Evolutionary conservation across 2,797 vertebrate genomes (phyloP).

Genomic region (Echeneis naucrates): DNA sequence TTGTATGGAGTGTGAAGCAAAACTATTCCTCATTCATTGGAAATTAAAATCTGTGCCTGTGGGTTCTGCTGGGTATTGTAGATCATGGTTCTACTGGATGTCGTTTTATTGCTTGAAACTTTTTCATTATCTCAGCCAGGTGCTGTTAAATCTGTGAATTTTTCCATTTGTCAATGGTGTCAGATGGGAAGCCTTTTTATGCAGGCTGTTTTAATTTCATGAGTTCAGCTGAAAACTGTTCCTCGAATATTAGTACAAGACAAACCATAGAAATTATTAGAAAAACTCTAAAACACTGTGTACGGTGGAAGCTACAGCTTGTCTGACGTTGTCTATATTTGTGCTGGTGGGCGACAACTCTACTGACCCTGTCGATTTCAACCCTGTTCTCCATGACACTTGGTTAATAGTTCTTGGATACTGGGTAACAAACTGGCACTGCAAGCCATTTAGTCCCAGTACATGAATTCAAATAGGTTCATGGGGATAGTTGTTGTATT

Average conservation of each 20-base stretch:
- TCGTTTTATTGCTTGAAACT: conserved; percentile 50
- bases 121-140: conserved; percentile 54
- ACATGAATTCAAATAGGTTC: too few species aligned
- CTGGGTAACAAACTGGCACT: too few species aligned
- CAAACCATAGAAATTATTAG: neutral
- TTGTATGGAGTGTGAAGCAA: conserved; percentile 27
- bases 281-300: neutral
- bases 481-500: too few species aligned
- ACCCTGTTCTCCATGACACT: too few species aligned
- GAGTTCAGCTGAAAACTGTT: neutral
- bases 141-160: conserved; percentile 22
- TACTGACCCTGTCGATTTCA: too few species aligned
- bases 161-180: conserved; percentile 18
- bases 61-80: conserved; percentile 42
- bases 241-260: neutral
- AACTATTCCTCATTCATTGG: conserved; percentile 44
- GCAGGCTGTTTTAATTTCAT: conserved; percentile 3
- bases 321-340: neutral
- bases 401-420: too few species aligned
- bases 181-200: conserved; percentile 2
- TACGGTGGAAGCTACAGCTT: neutral
- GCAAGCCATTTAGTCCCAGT: too few species aligned
- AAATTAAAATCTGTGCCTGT: conserved; percentile 54
- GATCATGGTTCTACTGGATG: conserved; percentile 14
- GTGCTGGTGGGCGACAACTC: too few species aligned